Percentiles rank a stretch among this genome's conserved stretches.
These are phyloP conservation scores for Camponotus floridanus DNA, from an alignment of 1,140 invertebrate species.

Conservation along the genomic window DNA sequence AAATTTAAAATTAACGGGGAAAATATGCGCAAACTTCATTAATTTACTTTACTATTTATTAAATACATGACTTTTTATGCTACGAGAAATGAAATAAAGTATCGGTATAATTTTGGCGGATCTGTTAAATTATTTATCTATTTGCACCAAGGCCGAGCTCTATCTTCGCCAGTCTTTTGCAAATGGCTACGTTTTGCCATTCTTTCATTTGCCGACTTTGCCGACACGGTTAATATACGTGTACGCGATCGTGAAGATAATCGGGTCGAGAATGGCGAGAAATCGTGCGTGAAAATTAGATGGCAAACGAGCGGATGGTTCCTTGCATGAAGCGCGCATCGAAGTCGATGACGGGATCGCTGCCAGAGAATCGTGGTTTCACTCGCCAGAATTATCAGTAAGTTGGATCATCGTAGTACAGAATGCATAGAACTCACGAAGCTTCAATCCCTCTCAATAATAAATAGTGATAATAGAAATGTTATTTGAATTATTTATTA, in stretches of 20 bases:
- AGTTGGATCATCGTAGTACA: constrained; percentile 1
- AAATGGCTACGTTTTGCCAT: not conserved
- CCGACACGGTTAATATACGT: not conserved
- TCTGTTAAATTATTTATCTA: not conserved
- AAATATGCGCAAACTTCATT: not conserved
- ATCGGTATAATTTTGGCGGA: not conserved
- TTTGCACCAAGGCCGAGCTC: not conserved
- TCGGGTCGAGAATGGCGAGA: constrained; percentile 58
- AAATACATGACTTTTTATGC: not conserved
- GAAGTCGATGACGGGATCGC: constrained; percentile 32
- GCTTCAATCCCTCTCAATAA: not conserved
- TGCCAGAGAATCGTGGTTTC: constrained; percentile 52
- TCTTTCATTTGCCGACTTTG: not conserved
- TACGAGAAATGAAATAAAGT: not conserved
- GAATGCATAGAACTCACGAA: not conserved
- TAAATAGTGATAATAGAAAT: not conserved
- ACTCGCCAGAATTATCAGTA: constrained; percentile 59
- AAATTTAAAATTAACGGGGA: not conserved
- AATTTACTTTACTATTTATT: too few species aligned
- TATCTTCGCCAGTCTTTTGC: not conserved
- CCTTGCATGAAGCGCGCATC: not conserved
- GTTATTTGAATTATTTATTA: not conserved
- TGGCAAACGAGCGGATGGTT: constrained; percentile 55
- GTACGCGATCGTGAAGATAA: constrained; percentile 37
- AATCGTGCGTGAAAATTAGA: constrained; percentile 73